Conservation (phyloP, 2,888 invertebrate species). For the Harmothoe impar region DNA sequence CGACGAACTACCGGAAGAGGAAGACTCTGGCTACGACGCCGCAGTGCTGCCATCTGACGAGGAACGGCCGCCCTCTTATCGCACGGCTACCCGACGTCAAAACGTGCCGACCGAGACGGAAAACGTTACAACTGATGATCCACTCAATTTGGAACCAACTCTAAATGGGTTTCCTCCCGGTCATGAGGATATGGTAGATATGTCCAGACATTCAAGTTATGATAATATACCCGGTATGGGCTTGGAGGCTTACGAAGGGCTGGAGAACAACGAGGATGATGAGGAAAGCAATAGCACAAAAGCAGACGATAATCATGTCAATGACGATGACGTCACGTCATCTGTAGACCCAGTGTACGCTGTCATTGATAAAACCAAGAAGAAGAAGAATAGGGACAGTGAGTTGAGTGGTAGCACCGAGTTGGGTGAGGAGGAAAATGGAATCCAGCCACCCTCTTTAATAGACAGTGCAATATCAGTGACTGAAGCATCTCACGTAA, state of each 20-base stretch:
- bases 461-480: too few relatives aligned
- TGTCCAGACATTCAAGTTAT: background rate
- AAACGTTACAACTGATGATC: too few relatives aligned
- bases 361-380: conserved; percentile 17
- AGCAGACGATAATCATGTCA: too few relatives aligned
- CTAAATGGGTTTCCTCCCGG: too few relatives aligned
- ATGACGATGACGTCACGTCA: too few relatives aligned
- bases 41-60: background rate
- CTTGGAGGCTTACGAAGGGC: background rate
- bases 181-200: too few relatives aligned
- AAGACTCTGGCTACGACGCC: background rate
- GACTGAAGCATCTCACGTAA: too few relatives aligned
- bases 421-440: background rate
- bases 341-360: background rate
- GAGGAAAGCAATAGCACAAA: too few relatives aligned
- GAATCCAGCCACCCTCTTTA: background rate
- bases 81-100: background rate
- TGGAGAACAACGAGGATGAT: background rate
- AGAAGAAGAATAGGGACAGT: conserved; percentile 5
- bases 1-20: background rate
- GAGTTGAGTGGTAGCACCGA: background rate
- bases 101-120: background rate
- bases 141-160: too few relatives aligned
- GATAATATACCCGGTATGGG: background rate
- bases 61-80: background rate